A percentile compares a stretch with the other conserved stretches of the same genome.
Evolutionary conservation across 2,888 invertebrate genomes (phyloP).

Genomic region (Apomyelois bistriatella): DNA sequence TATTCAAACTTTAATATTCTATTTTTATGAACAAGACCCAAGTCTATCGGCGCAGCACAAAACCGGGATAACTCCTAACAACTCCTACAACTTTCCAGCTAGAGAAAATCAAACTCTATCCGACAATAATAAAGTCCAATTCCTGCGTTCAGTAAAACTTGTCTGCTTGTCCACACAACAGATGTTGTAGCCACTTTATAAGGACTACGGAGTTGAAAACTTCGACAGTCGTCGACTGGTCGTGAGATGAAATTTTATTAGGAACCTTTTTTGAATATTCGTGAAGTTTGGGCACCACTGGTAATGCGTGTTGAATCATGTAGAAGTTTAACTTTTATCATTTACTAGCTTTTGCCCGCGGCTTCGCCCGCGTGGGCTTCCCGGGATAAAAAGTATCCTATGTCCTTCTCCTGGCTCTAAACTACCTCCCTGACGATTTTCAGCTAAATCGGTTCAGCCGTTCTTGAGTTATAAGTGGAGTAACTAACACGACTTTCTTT

Average conservation of each 20-base stretch:
- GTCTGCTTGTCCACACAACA: constrained; percentile 60
- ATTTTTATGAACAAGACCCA: constrained; percentile 59
- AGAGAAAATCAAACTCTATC: constrained; percentile 27
- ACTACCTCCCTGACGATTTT: too few relatives aligned
- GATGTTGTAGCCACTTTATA: constrained; percentile 66
- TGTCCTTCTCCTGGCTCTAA: too few relatives aligned
- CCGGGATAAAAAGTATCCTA: too few relatives aligned
- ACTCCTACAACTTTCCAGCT: constrained; percentile 15
- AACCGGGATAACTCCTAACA: constrained; percentile 48
- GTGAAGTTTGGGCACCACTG: constrained; percentile 30
- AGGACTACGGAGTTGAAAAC: constrained; percentile 48
- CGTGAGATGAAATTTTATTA: constrained; percentile 72
- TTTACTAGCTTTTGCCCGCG: too few relatives aligned
- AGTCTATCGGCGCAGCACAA: constrained; percentile 54
- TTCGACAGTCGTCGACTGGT: constrained; percentile 48
- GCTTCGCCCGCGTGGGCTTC: too few relatives aligned
- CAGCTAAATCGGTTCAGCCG: too few relatives aligned
- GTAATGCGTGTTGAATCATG: constrained; percentile 23
- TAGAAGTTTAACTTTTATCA: not conserved
- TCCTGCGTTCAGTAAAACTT: constrained; percentile 29
- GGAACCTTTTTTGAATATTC: constrained; percentile 64
- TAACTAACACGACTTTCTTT: too few relatives aligned
- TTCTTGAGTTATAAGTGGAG: too few relatives aligned
- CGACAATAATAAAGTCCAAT: constrained; percentile 20
- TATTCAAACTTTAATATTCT: constrained; percentile 44